phyloP scores from a whole-genome alignment of 1,140 invertebrate species.

The Gryon sp. region DNA sequence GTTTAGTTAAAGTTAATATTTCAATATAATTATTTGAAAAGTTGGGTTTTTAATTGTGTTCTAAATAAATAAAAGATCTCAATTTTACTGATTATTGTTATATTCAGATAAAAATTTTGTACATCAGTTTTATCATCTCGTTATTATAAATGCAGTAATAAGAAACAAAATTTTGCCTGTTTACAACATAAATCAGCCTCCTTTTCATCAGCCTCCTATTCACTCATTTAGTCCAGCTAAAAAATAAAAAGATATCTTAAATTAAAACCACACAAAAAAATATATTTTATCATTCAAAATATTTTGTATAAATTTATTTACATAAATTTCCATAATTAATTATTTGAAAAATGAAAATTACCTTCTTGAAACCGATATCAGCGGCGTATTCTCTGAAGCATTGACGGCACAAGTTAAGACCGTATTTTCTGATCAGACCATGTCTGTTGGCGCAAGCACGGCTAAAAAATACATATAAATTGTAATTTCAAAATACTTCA shows the following conservation, averaged over 20 bases:
- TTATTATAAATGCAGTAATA: not conserved
- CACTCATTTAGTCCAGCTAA: not conserved
- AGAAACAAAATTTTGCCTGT: not conserved
- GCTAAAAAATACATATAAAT: conserved; percentile 88
- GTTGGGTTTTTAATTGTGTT: no score
- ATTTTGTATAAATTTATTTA: no score
- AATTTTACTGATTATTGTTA: not conserved
- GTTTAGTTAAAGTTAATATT: no score
- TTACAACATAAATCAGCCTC: not conserved
- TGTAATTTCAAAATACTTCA: no score
- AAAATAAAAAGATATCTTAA: not conserved
- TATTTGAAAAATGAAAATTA: conserved; percentile 69
- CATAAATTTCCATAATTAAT: not conserved
- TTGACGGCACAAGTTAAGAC: conserved; percentile 97
- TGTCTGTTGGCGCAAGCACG: conserved; percentile 98
- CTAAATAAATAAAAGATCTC: no score
- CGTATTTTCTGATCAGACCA: conserved; percentile 98
- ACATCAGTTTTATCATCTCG: not conserved
- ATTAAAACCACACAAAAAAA: no score
- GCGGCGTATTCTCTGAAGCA: conserved; percentile 99
- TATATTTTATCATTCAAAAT: no score
- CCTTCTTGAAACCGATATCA: conserved; percentile 99
- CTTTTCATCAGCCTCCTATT: not conserved
- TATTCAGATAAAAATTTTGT: not conserved
- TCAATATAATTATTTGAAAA: no score